Conservation (phyloP, 2,797 vertebrate genomes). For the Neostethus bicornis region DNA sequence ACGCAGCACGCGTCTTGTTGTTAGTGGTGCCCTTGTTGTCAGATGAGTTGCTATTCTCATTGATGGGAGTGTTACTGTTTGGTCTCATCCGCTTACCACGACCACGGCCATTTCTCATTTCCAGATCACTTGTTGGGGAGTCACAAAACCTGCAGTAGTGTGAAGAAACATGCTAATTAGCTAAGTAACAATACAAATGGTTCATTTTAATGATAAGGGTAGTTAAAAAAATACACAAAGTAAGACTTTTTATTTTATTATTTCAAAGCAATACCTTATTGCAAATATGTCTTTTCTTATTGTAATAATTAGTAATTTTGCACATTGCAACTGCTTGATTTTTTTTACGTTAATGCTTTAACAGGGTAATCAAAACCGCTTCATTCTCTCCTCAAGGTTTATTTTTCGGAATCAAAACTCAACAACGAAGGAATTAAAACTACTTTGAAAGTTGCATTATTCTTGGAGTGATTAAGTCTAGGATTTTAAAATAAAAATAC, state of each 20-base stretch:
- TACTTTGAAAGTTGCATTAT: background rate
- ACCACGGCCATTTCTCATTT: conserved; percentile 98
- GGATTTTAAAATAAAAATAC: background rate
- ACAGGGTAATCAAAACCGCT: conserved; percentile 16
- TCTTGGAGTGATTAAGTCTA: background rate
- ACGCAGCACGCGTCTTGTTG: conserved; percentile 94
- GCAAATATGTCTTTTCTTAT: background rate
- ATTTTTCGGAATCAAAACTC: background rate
- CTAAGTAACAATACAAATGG: background rate
- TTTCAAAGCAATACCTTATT: conserved; percentile 7
- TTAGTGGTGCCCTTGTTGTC: conserved; percentile 89
- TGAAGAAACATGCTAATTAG: conserved; percentile 24
- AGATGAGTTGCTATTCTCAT: conserved; percentile 86
- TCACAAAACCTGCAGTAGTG: conserved; percentile 90
- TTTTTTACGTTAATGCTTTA: conserved; percentile 10
- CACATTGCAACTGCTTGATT: background rate
- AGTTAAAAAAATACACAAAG: background rate
- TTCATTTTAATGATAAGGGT: conserved; percentile 4
- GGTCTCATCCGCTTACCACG: conserved; percentile 96
- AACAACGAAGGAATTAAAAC: background rate
- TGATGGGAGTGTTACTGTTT: conserved; percentile 93
- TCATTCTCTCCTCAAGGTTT: conserved; percentile 1
- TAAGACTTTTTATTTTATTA: background rate
- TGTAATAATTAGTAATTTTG: conserved; percentile 3
- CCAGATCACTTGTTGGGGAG: conserved; percentile 97